Percentiles rank a stretch among this genome's conserved stretches.
phyloP scores from a whole-genome alignment of 1,140 invertebrate genomes.

The Olivierus martensii region DNA sequence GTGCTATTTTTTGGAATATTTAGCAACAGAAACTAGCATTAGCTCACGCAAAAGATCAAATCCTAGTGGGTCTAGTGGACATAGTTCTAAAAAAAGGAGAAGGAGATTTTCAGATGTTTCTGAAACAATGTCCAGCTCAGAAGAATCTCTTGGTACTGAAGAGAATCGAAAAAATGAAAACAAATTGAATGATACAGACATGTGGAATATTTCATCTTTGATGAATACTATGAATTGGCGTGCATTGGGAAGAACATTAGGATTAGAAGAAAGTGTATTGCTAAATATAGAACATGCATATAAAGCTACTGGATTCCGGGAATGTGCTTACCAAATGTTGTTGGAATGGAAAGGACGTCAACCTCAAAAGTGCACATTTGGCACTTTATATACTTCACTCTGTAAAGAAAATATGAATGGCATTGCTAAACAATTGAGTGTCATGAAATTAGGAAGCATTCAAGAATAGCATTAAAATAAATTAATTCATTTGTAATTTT shows the following conservation, averaged over 20 bases:
- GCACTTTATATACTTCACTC: constrained; percentile 21
- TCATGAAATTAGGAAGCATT: constrained; percentile 1
- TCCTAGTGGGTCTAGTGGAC: not conserved
- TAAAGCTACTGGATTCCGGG: constrained; percentile 19
- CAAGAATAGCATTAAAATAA: too few relatives aligned
- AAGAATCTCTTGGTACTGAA: not conserved
- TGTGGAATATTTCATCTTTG: constrained; percentile 22
- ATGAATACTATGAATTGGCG: constrained; percentile 21
- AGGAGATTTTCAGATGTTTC: constrained; percentile 1
- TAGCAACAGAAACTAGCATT: not conserved
- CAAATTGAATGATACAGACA: constrained; percentile 14
- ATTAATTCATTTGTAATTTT: too few relatives aligned
- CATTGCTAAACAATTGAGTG: constrained; percentile 22
- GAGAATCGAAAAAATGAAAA: not conserved
- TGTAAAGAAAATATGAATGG: constrained; percentile 22
- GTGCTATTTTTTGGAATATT: not conserved
- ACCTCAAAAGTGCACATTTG: constrained; percentile 23
- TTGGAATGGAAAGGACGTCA: constrained; percentile 22
- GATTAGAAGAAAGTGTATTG: constrained; percentile 22
- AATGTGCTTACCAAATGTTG: constrained; percentile 27
- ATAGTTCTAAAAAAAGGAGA: not conserved
- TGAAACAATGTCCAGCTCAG: constrained; percentile 2
- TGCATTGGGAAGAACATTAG: constrained; percentile 21
- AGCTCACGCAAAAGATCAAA: constrained; percentile 2
- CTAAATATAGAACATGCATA: constrained; percentile 22